These are phyloP conservation scores for Tachina grossa DNA, from an alignment of 2,888 invertebrate species.

Conservation along the genomic window DNA sequence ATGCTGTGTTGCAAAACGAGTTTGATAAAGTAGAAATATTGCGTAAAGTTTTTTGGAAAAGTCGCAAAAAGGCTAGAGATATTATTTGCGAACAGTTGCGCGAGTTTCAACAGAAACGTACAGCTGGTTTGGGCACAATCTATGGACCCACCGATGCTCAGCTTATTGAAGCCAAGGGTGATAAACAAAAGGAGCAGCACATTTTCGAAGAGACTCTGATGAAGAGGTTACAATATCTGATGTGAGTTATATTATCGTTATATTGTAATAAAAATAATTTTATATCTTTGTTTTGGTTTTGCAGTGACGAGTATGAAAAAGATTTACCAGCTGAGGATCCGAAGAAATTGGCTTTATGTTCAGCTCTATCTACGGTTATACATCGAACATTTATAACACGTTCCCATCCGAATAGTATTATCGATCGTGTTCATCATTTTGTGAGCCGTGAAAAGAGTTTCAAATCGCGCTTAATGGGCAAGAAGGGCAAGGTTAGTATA, in stretches of 20 bases:
- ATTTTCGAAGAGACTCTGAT: slow-evolving; percentile 89
- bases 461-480: slow-evolving; percentile 87
- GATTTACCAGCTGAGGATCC: slow-evolving; percentile 85
- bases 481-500: slow-evolving; percentile 85
- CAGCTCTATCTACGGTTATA: slow-evolving; percentile 91
- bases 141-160: slow-evolving; percentile 94
- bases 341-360: slow-evolving; percentile 87
- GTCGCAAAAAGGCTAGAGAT: slow-evolving; percentile 86
- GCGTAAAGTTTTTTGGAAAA: slow-evolving; percentile 94
- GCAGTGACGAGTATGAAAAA: slow-evolving; percentile 86
- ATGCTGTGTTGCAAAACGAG: slow-evolving; percentile 92
- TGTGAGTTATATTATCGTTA: slow-evolving; percentile 83
- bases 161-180: slow-evolving; percentile 90
- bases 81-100: slow-evolving; percentile 81
- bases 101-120: slow-evolving; percentile 90
- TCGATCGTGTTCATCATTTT: slow-evolving; percentile 92
- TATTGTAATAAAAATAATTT: not conserved
- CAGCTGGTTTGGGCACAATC: slow-evolving; percentile 93
- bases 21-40: slow-evolving; percentile 95
- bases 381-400: slow-evolving; percentile 89
- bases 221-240: slow-evolving; percentile 88
- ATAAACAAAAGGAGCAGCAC: slow-evolving; percentile 89
- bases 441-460: slow-evolving; percentile 93
- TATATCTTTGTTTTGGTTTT: slow-evolving; percentile 29
- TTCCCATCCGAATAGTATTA: slow-evolving; percentile 84